Evolutionary conservation across 2,113 vertebrate species (phyloP).

Genomic region (Corythornis madagascariensis): DNA sequence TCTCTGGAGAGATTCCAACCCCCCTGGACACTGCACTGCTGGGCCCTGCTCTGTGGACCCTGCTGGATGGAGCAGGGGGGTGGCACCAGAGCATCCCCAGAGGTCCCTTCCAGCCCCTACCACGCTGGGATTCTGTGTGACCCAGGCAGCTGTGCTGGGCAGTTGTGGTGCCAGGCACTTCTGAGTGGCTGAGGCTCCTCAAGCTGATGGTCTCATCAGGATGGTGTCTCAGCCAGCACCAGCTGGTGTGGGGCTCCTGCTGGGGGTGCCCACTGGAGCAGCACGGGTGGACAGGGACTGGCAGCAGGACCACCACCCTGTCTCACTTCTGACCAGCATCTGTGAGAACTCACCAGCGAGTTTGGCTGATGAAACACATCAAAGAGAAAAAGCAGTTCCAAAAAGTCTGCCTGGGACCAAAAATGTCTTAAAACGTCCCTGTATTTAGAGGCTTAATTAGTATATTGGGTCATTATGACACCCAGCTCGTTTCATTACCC

Average conservation of each 20-base stretch:
- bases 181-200: constrained; percentile 43
- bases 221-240: background rate
- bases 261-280: background rate
- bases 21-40: too few relatives aligned
- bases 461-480: constrained; percentile 78
- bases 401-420: constrained; percentile 73
- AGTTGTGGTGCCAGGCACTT: constrained; percentile 4
- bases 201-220: background rate
- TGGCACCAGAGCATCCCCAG: background rate
- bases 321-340: constrained; percentile 55
- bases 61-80: background rate
- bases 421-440: constrained; percentile 71
- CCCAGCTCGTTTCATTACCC: constrained; percentile 75
- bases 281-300: background rate
- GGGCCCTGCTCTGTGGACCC: too few relatives aligned
- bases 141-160: constrained; percentile 39
- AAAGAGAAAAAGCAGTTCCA: constrained; percentile 63
- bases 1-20: too few relatives aligned
- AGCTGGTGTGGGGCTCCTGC: background rate
- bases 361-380: constrained; percentile 68
- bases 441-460: constrained; percentile 82
- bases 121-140: background rate
- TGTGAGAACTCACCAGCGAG: constrained; percentile 37
- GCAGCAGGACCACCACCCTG: background rate
- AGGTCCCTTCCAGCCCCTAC: background rate